These are phyloP conservation scores for Wasmannia auropunctata DNA, from an alignment of 1,140 invertebrate genomes.

Conservation along the genomic window DNA sequence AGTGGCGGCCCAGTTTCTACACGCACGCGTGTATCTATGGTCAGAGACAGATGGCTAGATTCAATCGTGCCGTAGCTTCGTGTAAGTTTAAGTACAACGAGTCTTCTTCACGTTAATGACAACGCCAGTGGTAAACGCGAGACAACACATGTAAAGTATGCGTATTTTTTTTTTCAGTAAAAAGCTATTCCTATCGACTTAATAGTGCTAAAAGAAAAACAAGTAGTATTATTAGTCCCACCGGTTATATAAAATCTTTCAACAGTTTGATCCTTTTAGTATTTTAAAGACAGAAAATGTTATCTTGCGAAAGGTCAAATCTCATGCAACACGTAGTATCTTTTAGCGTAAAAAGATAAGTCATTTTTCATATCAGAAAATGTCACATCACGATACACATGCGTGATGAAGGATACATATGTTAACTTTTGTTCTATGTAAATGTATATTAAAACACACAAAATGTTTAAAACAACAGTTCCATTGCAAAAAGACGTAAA, in stretches of 20 bases:
- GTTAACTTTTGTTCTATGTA: not conserved
- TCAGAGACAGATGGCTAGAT: conserved; percentile 18
- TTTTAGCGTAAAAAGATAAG: not conserved
- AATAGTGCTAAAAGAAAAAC: not conserved
- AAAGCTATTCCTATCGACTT: not conserved
- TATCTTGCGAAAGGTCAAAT: conserved; percentile 21
- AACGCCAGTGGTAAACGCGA: not conserved
- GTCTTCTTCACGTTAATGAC: not conserved
- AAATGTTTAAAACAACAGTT: not conserved
- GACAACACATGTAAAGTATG: not conserved
- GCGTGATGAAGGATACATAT: not conserved
- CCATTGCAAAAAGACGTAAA: not conserved
- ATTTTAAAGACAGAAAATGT: not conserved
- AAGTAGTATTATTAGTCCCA: not conserved
- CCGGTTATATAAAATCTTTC: not conserved
- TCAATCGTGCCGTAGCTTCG: not conserved
- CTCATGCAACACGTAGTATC: not conserved
- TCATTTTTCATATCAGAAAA: conserved; percentile 1
- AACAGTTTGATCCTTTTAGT: not conserved
- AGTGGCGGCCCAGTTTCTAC: conserved; percentile 76
- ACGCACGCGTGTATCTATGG: conserved; percentile 54
- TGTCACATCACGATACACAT: not conserved
- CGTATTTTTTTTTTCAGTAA: not conserved
- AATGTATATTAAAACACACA: not conserved
- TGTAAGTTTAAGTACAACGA: not conserved